These are phyloP conservation scores for Pluvialis apricaria DNA, from an alignment of 2,113 vertebrate genomes.

Conservation along the genomic window DNA sequence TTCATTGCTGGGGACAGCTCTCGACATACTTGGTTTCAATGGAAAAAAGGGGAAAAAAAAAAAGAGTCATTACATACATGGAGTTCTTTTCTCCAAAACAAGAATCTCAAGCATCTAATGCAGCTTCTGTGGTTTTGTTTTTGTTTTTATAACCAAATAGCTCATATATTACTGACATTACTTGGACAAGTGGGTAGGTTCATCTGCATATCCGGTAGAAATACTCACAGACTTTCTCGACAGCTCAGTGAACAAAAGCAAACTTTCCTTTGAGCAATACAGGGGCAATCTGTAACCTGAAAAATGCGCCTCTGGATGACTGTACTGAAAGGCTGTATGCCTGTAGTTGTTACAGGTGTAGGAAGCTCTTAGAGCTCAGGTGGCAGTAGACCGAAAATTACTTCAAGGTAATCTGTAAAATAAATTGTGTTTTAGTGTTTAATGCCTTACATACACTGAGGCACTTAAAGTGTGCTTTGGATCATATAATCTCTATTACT, in stretches of 20 bases:
- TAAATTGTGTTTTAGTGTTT: conserved; percentile 35
- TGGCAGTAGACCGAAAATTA: conserved; percentile 25
- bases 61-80: neutral
- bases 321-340: neutral
- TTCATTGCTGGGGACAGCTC: neutral
- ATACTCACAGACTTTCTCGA: neutral
- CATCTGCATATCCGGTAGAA: neutral
- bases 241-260: neutral
- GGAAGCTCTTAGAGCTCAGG: conserved; percentile 23
- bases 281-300: neutral
- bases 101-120: neutral
- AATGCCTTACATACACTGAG: neutral
- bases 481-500: conserved; percentile 47
- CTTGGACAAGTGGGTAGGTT: neutral
- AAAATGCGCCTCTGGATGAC: neutral
- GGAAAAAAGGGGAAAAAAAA: neutral
- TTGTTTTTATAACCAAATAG: neutral
- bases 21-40: neutral
- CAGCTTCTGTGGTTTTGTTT: neutral
- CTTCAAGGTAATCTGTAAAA: conserved; percentile 49
- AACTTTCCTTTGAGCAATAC: neutral
- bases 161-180: neutral
- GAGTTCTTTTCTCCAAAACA: neutral
- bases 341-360: neutral
- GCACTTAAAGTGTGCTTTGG: neutral